Conservation (phyloP, 2,797 vertebrate genomes). For the Gymnodraco acuticeps region DNA sequence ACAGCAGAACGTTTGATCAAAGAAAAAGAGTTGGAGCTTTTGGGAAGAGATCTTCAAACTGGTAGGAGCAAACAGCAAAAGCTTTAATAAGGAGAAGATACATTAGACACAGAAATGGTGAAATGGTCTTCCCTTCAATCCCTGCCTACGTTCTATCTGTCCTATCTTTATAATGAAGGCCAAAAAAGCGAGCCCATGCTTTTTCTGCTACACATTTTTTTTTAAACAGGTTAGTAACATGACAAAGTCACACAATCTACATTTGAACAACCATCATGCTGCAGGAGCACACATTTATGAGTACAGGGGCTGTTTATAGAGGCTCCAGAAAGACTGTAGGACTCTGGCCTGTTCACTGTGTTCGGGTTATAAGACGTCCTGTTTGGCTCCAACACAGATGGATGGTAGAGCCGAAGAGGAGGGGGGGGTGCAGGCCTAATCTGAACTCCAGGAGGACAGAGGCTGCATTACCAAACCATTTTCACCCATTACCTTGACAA, state of each 20-base stretch:
- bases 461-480: constrained; percentile 50
- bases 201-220: not conserved
- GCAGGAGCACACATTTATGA: not conserved
- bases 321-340: constrained; percentile 13
- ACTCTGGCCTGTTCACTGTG: constrained; percentile 18
- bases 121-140: too few species aligned
- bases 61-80: not conserved
- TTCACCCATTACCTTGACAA: constrained; percentile 67
- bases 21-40: constrained; percentile 23
- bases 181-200: not conserved
- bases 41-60: constrained; percentile 7
- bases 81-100: constrained; percentile 4
- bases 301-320: not conserved
- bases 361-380: constrained; percentile 45
- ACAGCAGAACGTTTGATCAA: constrained; percentile 38
- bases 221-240: not conserved
- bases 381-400: constrained; percentile 43
- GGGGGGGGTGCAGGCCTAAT: constrained; percentile 34
- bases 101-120: not conserved
- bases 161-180: too few species aligned
- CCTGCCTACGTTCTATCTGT: too few species aligned
- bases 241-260: not conserved
- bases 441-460: constrained; percentile 48
- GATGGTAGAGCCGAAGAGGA: constrained; percentile 21
- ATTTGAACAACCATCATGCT: not conserved